Conservation (phyloP, 2,113 vertebrate genomes). For the Miniopterus natalensis region DNA sequence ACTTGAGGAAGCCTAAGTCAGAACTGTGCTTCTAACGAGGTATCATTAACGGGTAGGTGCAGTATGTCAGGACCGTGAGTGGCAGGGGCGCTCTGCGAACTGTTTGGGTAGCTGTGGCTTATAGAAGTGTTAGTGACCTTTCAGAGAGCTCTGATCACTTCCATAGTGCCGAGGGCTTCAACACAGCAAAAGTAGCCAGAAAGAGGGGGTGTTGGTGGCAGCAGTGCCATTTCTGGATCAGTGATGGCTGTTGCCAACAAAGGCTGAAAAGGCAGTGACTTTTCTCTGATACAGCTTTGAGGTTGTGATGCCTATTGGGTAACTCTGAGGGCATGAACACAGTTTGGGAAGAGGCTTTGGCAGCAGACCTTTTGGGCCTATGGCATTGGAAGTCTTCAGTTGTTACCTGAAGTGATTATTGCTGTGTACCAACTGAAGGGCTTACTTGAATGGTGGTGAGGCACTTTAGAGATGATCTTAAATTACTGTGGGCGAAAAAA, state of each 20-base stretch:
- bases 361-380: background rate
- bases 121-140: background rate
- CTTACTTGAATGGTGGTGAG: background rate
- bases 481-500: background rate
- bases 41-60: background rate
- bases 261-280: background rate
- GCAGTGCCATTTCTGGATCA: background rate
- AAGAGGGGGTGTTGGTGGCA: background rate
- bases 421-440: background rate
- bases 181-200: background rate
- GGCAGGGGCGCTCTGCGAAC: background rate
- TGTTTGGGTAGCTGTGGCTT: background rate
- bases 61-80: background rate
- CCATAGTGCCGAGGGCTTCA: background rate
- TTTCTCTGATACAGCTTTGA: background rate
- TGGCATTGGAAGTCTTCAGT: background rate
- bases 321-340: background rate
- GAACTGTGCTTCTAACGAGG: background rate
- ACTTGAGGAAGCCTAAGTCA: background rate
- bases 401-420: background rate
- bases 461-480: background rate
- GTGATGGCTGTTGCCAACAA: background rate
- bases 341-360: constrained; percentile 3
- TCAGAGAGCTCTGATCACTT: background rate
- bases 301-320: background rate